These are phyloP conservation scores for Vanacampus margaritifer DNA, from an alignment of 2,113 vertebrate genomes.

Conservation along the genomic window DNA sequence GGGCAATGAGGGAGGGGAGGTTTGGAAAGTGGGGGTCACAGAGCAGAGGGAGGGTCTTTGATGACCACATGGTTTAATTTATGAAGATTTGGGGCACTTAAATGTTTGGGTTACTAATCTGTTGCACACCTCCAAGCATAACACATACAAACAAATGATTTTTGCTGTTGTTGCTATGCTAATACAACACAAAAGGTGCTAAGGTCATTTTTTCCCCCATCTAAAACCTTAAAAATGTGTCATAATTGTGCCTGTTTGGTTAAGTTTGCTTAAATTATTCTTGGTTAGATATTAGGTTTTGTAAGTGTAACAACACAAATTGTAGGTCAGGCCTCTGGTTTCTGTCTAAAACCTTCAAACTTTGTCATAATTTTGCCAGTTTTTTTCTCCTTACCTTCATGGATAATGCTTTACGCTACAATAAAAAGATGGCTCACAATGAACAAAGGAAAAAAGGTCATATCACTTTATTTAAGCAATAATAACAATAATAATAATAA, in stretches of 20 bases:
- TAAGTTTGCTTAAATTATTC: neutral
- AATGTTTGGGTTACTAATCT: neutral
- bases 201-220: neutral
- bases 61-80: constrained; percentile 65
- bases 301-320: neutral
- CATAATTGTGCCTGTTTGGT: neutral
- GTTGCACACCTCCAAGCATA: neutral
- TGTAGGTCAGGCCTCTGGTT: neutral
- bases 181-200: neutral
- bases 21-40: constrained; percentile 38
- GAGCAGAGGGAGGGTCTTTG: constrained; percentile 40
- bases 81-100: constrained; percentile 27
- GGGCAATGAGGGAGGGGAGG: constrained; percentile 69
- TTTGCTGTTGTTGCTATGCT: neutral
- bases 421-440: neutral
- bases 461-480: neutral
- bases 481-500: no score
- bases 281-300: neutral
- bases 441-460: neutral
- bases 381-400: neutral
- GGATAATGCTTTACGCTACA: neutral
- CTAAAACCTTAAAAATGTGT: neutral
- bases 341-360: neutral
- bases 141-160: neutral
- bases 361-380: neutral